Conservation (phyloP, 2,888 invertebrate genomes). For the Congeria kusceri region DNA sequence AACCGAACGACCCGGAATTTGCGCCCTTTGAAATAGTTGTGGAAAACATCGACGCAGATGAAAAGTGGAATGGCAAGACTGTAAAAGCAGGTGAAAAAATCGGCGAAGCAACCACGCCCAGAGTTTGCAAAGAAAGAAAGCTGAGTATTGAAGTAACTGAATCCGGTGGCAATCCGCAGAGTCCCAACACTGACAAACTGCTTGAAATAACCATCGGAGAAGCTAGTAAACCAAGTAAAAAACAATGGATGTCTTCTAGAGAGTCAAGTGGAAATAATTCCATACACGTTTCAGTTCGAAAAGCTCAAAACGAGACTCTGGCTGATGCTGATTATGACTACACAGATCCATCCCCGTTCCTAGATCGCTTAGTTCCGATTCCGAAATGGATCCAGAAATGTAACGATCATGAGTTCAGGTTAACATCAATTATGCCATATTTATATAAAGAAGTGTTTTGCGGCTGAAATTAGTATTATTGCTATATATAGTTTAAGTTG, state of each 20-base stretch:
- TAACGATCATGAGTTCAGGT: constrained; percentile 66
- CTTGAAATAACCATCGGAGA: constrained; percentile 6
- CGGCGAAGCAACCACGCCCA: constrained; percentile 37
- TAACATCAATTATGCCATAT: too few species aligned
- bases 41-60: constrained; percentile 57
- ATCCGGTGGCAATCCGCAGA: not conserved
- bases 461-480: too few species aligned
- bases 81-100: constrained; percentile 47
- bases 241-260: constrained; percentile 12
- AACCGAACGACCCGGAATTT: constrained; percentile 61
- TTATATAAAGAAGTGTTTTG: too few species aligned
- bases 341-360: constrained; percentile 70
- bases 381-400: constrained; percentile 71
- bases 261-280: constrained; percentile 47
- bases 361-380: constrained; percentile 64
- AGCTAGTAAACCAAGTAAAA: constrained; percentile 1
- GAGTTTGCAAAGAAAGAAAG: constrained; percentile 14
- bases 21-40: constrained; percentile 64
- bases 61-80: constrained; percentile 20
- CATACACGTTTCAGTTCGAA: constrained; percentile 67
- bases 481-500: too few species aligned
- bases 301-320: constrained; percentile 11
- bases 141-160: not conserved
- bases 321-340: constrained; percentile 62
- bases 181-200: not conserved